These are phyloP conservation scores for Sylvilagus floridanus DNA, from an alignment of 2,797 vertebrate species.

Conservation along the genomic window DNA sequence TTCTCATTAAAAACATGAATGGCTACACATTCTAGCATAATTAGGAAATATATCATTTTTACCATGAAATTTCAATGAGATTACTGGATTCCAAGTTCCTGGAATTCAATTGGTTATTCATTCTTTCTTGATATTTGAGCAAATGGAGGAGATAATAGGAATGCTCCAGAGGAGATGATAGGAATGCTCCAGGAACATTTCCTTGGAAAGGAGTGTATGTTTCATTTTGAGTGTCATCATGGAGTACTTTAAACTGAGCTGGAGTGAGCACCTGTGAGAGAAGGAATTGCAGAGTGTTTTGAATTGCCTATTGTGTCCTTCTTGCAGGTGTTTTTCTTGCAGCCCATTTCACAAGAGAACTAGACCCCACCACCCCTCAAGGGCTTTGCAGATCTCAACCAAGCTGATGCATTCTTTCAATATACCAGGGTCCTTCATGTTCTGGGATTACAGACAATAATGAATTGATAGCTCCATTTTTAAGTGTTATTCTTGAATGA, in stretches of 20 bases:
- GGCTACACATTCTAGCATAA: slow-evolving; percentile 31
- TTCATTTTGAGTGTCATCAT: neutral
- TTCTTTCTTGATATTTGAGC: slow-evolving; percentile 18
- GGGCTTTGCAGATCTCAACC: neutral
- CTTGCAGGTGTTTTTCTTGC: neutral
- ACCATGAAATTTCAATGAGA: neutral
- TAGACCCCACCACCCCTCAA: neutral
- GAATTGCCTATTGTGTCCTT: neutral
- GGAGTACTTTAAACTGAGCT: neutral
- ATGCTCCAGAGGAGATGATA: slow-evolving; percentile 23
- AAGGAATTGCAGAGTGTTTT: neutral
- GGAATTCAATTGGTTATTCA: neutral
- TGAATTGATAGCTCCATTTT: neutral
- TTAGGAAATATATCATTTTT: slow-evolving; percentile 35
- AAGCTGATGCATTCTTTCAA: neutral
- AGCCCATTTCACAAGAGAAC: neutral
- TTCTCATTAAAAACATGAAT: slow-evolving; percentile 58
- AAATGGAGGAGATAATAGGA: slow-evolving; percentile 12
- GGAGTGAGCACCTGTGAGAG: neutral
- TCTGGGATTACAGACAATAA: neutral
- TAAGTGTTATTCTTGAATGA: neutral
- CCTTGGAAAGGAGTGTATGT: slow-evolving; percentile 31
- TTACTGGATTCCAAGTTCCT: neutral
- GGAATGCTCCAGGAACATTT: slow-evolving; percentile 33
- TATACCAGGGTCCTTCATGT: neutral